phyloP scores from a whole-genome alignment of 2,888 invertebrate species.

The Drosophila anceps region DNA sequence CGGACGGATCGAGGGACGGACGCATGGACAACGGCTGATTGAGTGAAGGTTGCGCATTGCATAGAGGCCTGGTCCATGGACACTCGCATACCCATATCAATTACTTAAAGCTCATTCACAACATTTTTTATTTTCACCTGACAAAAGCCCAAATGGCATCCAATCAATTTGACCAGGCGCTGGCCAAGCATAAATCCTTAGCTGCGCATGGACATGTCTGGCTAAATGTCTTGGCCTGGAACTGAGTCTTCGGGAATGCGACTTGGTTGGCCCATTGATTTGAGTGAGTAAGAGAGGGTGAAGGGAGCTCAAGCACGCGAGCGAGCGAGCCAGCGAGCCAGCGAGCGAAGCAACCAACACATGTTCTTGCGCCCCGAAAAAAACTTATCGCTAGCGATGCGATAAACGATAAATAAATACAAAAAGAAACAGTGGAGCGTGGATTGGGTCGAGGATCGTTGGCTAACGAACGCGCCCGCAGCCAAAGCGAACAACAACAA shows the following conservation, averaged over 20 bases:
- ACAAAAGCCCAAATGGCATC: slow-evolving; percentile 81
- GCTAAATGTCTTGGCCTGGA: slow-evolving; percentile 6
- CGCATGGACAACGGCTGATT: slow-evolving; percentile 53
- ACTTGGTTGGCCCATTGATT: slow-evolving; percentile 46
- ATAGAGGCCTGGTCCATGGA: slow-evolving; percentile 9
- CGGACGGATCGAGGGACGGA: slow-evolving; percentile 7
- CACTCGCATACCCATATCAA: slow-evolving; percentile 82
- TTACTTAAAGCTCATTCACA: slow-evolving; percentile 84
- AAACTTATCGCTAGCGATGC: slow-evolving; percentile 80
- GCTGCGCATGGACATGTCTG: slow-evolving; percentile 25
- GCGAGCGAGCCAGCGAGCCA: too few species aligned
- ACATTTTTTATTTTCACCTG: slow-evolving; percentile 85
- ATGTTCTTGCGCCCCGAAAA: slow-evolving; percentile 84
- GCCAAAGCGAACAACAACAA: slow-evolving; percentile 30
- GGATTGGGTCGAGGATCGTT: slow-evolving; percentile 9
- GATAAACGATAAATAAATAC: slow-evolving; percentile 81
- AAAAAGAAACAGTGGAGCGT: slow-evolving; percentile 28
- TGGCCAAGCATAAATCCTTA: slow-evolving; percentile 50
- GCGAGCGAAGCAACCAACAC: slow-evolving; percentile 68
- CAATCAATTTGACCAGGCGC: slow-evolving; percentile 77
- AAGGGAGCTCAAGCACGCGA: neutral
- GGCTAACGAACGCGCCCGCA: slow-evolving; percentile 45
- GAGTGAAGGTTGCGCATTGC: slow-evolving; percentile 59
- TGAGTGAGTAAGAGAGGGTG: neutral
- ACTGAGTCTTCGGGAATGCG: slow-evolving; percentile 40